Percentiles rank a stretch among this genome's conserved stretches.
These are phyloP conservation scores for Hyperopisus bebe DNA, from an alignment of 2,113 vertebrate genomes.

Conservation along the genomic window DNA sequence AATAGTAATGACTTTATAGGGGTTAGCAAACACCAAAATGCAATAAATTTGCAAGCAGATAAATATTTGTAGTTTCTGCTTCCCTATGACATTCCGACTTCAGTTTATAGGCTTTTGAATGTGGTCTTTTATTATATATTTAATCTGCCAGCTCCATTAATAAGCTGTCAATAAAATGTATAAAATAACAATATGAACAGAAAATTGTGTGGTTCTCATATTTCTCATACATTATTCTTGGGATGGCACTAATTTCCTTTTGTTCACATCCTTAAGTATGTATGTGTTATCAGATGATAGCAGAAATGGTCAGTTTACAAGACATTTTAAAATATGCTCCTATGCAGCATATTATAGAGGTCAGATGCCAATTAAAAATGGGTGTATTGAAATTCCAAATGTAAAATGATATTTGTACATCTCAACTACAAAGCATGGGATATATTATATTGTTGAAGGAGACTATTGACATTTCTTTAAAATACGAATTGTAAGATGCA, in stretches of 20 bases:
- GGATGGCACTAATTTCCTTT: neutral
- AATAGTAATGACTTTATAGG: neutral
- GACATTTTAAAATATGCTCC: neutral
- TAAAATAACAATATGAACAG: conserved; percentile 4
- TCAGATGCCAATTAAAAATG: neutral
- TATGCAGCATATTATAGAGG: neutral
- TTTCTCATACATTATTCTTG: neutral
- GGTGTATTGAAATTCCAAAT: neutral
- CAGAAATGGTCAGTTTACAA: neutral
- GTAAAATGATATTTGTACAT: neutral
- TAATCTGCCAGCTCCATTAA: conserved; percentile 10
- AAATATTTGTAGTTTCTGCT: neutral
- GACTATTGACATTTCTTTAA: neutral
- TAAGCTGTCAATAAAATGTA: conserved; percentile 13
- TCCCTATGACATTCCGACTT: neutral
- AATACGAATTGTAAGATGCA: neutral
- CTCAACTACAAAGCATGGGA: neutral
- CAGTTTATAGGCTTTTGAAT: neutral
- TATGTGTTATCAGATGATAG: neutral
- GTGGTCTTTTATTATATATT: neutral
- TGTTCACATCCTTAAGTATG: neutral
- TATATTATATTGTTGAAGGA: neutral
- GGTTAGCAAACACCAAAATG: neutral
- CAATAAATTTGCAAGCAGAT: neutral
- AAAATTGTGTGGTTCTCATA: neutral